Evolutionary conservation across 2,113 vertebrate genomes (phyloP), one percentile per base, ranked within the genome.

Genomic region (Alouatta palliata): DNA sequence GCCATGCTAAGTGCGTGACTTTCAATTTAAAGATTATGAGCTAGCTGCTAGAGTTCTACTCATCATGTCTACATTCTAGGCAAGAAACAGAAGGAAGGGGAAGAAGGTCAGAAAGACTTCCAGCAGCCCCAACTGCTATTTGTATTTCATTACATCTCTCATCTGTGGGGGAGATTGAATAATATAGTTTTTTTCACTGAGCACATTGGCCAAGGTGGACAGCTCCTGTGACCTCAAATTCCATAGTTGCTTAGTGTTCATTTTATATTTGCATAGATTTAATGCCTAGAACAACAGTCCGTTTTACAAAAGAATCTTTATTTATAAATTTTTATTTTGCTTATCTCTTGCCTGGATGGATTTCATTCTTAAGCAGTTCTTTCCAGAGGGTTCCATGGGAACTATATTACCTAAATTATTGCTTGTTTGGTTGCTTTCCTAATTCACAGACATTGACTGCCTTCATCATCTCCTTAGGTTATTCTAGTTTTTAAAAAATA

Each of bases 281-380:
- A 79, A 90, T 83, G 14, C 9, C 37, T 83, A 56, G 27, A 85
- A 66, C 23, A 87, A 3, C 32, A 64, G 8, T 87, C 35, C 4
- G 27, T 68, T 91, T 91, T 87, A 47, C 25, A 56, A 54, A 94
- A 90, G 23, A 82, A 70, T 96, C 35, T 81, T 21, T 49, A 58
- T 10, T 96, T 96, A 43, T 68, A 95, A 71, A 37, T 19, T 70
- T 93, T 52, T 58, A 58, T 91, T 95, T 95, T 95, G 43, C 21
- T 84, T 45, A 43, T 70, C 27, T 87, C 35, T 75, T 91, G 49
- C 35, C 35, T 84, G 32, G 32, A 45, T 87, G 16, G 23, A 80
- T 87, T 92, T 82, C 37, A 82, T 81, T 25, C 23, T 90, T 54
- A 96, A 83, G 30, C 68, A 96, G 20, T 77, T 93, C 30, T 93